Evolutionary conservation across 2,113 vertebrate genomes (phyloP), one percentile per base, ranked within the genome.

Genomic region (Dromaius novaehollandiae): DNA sequence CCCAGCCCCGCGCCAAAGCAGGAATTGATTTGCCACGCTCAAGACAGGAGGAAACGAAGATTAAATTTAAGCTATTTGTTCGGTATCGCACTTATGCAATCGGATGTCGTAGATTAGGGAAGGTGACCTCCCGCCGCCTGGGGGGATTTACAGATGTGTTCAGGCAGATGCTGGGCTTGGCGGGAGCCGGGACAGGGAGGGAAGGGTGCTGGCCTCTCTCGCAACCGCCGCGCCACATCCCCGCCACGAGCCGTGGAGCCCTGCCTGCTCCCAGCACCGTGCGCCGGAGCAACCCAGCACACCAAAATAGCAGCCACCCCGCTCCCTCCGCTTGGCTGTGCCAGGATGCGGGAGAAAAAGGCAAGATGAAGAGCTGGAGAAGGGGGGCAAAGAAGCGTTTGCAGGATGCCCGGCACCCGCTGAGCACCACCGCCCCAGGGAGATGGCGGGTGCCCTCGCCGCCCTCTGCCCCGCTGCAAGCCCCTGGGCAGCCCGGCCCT

Each of bases 21-120:
- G 91, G 61, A 96, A 92, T 92, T 94, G 96, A 95, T 96, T 95
- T 86, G 93, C 82, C 88, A 81, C 0, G 48, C 95, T 95, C 81
- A 90, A 95, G 73, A 90, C 50, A 76, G 88, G 86, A 96, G 96
- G 95, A 95, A 96, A 94, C 56, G 93, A 88, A 97, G 94, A 96
- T 97, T 96, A 97, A 96, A 93, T 89, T 79, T 90, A 96, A 97
- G 96, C 96, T 93, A 93, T 96, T 97, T 96, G 94, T 95, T 97
- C 93, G 83, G 91, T 53, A 84, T 83, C 95, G 94, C 95, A 36
- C 91, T 97, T 96, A 97, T 0, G 93, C 95, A 97, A 96, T 60
- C 95, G 94, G 90, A 93, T 83, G 84, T 82, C 2, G 5, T 22
- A 94, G 96, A 95, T 97, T 97, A 97, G 89, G 64, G 82, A 96